These are phyloP conservation scores for Galaxea fascicularis DNA, from an alignment of 92 coral and sea anemone species.

Conservation along the genomic window DNA sequence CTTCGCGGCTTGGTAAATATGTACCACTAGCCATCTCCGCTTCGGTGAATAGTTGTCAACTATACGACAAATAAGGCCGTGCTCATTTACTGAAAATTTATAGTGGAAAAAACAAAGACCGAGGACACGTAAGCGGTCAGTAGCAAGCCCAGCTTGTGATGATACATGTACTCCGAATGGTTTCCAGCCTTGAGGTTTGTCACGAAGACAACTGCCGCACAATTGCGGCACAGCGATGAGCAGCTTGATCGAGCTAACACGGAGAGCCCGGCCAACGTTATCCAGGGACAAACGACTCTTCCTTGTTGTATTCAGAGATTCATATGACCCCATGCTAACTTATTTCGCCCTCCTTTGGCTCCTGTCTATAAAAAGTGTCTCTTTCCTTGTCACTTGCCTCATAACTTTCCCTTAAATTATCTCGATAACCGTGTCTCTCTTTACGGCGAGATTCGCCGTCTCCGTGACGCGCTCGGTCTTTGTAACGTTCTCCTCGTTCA, in stretches of 20 bases:
- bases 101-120: background rate
- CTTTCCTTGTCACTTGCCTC: conserved; percentile 26
- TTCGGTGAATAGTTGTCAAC: too few relatives aligned
- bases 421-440: conserved; percentile 46
- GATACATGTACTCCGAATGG: background rate
- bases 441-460: conserved; percentile 40
- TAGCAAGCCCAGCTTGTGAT: background rate
- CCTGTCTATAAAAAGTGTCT: conserved; percentile 13
- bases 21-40: too few relatives aligned
- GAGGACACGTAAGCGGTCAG: background rate
- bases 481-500: conserved; percentile 57
- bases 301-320: background rate
- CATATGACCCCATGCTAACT: background rate
- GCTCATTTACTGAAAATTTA: background rate
- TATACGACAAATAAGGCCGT: background rate
- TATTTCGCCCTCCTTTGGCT: conserved; percentile 27
- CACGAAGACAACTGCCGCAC: background rate
- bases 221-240: background rate
- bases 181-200: background rate
- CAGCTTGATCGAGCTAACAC: background rate
- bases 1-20: too few relatives aligned
- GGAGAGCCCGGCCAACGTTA: background rate
- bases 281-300: background rate
- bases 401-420: conserved; percentile 34
- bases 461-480: conserved; percentile 43